Evolutionary conservation across 2,113 vertebrate genomes (phyloP).

Genomic region (Myocastor coypus): DNA sequence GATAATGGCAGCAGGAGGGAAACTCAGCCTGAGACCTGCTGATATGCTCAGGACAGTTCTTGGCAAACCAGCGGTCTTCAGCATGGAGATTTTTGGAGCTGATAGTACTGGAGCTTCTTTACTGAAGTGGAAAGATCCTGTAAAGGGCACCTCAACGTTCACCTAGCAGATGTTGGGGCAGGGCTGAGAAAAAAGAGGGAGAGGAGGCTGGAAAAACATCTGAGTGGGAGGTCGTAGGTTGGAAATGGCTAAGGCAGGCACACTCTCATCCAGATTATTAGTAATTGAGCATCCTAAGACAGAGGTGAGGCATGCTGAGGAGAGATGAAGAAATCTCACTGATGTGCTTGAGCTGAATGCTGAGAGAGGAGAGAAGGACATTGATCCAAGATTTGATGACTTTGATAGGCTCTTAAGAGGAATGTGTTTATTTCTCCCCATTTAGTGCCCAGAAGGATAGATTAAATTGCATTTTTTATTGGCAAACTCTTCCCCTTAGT

Average conservation of each 20-base stretch:
- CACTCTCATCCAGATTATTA: neutral
- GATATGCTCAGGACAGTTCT: neutral
- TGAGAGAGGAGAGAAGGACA: neutral
- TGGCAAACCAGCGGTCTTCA: neutral
- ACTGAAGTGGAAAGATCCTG: neutral
- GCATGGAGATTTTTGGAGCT: neutral
- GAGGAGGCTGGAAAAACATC: neutral
- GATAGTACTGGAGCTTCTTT: neutral
- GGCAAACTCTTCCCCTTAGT: conserved; percentile 5
- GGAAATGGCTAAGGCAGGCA: neutral
- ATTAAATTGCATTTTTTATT: conserved; percentile 4
- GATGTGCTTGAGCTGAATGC: neutral
- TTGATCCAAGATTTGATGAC: neutral
- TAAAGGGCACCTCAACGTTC: neutral
- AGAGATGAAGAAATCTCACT: neutral
- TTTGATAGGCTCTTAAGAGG: neutral
- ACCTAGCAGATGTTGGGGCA: neutral
- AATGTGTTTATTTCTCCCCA: neutral
- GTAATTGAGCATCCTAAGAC: neutral
- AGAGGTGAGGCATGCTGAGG: neutral
- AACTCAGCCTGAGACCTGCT: neutral
- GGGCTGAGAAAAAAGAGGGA: too few relatives aligned
- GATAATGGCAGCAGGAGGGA: accelerated
- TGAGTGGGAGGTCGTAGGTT: neutral
- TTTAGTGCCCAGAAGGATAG: neutral